Base-by-base conservation (phyloP, 1,140 invertebrate genomes). In the Zaprionus lachaisei region DNA sequence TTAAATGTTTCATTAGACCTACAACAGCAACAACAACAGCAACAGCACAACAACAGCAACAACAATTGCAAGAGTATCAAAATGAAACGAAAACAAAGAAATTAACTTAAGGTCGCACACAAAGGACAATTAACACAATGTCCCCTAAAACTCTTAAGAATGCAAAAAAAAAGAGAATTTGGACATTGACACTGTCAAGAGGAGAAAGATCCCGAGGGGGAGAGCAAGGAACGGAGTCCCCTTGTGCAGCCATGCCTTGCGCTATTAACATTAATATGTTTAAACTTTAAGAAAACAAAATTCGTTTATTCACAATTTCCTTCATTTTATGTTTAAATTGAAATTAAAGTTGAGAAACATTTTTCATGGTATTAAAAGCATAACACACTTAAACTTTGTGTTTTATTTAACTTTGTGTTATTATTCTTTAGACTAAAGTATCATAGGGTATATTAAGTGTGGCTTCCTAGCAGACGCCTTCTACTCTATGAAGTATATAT, bases 1-100 rank as follows among this genome's bases (percentile, higher is more conserved):
- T 55, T 15, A 61, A 72, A 61, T 72, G 63, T 72, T 76, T 72
- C 68, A 76, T 76, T 72, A 71, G 14, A 37, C 28, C 20, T 17
- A 54, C 17, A 55, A 15, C 17, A 34, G 34, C 55, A 60, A 49
- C 20, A 38, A 7, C 34, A 57, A 38, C 34, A 47, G 1, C 5
- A 15, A 12, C 49, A 63, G 28, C 38, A 58, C 31, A 26, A 17
- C 17, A 37, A 9, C 31, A 41, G 6, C 17, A 56, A 14, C 55
- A 5, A 14, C 55, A 5, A 31, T 31, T 24, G 38, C 15, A 51
- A 22, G n/a, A 17, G 24, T 51, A 20, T 28, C 34, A 56, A 44
- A 56, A 41, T 38, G 63, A 28, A 37, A 26, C 1, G 9, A 56
- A 70, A 58, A 55, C 61, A 76, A 66, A 61, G 68, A 66, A 72